Base-by-base conservation (phyloP, 2,888 invertebrate genomes). In the Brassicogethes aeneus region DNA sequence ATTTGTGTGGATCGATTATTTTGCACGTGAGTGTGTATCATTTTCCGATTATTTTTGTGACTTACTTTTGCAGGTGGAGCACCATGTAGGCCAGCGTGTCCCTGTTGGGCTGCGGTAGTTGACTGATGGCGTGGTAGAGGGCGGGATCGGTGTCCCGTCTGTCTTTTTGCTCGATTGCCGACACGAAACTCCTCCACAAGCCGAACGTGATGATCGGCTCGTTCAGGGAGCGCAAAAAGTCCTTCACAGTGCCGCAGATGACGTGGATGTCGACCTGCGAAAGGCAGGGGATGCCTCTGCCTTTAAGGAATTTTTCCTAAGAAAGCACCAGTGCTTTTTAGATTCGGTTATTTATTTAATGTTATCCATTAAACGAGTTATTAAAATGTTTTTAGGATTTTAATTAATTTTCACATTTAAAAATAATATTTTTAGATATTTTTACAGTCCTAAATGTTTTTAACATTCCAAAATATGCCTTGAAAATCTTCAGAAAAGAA, bases 41-140 rank as follows among this genome's bases (percentile, higher is more conserved):
- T n/a, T n/a, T n/a, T n/a, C n/a, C n/a, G n/a, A n/a, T n/a, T n/a
- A n/a, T n/a, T n/a, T n/a, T n/a, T n/a, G n/a, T n/a, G n/a, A n/a
- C n/a, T 59, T 56, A 85, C 84, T 73, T 77, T 66, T 92, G 90
- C 52, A 96, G 74, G 69, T 99, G 97, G 43, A 93, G 71, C 53
- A 94, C 78, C 8, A 99, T 70, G 70, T 86, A 97, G 0, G 96
- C 94, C 39, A 99, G 73, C 0, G 96, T 94, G 64, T 99, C 96
- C 12, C 93, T 75, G 69, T 99, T 97, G 0, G 96, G 85, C 56
- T 81, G 84, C 7, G 97, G 96, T 55, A 99, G 72, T 51, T 85
- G 80, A 15, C 82, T 79, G 51, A 97, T 80, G 0, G 86, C 83
- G 51, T 86, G 82, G 59, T 79, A 79, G 2, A 88, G 62, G 30